Conservation (phyloP, 2,797 vertebrate genomes). For the Anniella stebbinsi region DNA sequence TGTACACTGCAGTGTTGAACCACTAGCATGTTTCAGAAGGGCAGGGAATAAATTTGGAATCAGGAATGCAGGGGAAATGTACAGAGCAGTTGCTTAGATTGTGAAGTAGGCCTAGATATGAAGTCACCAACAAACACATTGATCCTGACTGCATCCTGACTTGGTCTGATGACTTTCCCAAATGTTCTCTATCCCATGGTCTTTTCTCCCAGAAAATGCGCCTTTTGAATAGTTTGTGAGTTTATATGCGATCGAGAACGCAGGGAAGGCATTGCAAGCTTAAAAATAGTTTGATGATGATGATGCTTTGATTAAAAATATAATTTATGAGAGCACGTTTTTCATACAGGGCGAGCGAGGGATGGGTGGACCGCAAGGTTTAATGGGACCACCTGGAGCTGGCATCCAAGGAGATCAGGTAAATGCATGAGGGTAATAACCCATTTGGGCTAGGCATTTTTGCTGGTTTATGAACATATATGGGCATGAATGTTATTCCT, state of each 20-base stretch:
- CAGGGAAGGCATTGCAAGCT: background rate
- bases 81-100: background rate
- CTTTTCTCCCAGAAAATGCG: background rate
- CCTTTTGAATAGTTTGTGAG: constrained; percentile 28
- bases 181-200: background rate
- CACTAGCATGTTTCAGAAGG: background rate
- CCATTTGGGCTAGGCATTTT: background rate
- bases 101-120: background rate
- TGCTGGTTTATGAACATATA: background rate
- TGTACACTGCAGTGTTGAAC: background rate
- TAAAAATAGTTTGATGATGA: constrained; percentile 18
- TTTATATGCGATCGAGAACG: background rate
- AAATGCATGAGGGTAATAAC: constrained; percentile 2
- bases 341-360: constrained; percentile 83
- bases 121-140: background rate
- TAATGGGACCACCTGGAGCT: constrained; percentile 80
- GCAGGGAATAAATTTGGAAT: background rate
- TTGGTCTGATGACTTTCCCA: constrained; percentile 3
- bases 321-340: constrained; percentile 31
- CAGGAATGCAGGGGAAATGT: background rate
- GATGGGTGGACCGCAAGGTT: constrained; percentile 81
- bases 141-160: background rate
- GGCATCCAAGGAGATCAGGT: constrained; percentile 88
- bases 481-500: background rate
- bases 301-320: background rate